phyloP scores from a whole-genome alignment of 2,113 vertebrate species.

The Elanoides forficatus region DNA sequence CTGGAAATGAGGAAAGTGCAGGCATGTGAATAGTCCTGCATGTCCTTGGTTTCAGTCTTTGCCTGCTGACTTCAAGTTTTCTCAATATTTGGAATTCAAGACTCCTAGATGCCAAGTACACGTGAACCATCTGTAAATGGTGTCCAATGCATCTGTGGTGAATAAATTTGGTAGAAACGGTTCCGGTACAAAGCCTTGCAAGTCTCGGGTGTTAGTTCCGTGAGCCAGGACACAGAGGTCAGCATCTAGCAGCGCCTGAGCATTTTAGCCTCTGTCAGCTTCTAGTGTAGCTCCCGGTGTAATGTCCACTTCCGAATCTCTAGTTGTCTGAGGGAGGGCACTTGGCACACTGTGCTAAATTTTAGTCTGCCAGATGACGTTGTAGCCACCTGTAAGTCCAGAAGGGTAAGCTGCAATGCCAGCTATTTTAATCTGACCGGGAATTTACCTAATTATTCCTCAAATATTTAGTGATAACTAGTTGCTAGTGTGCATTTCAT shows the following conservation, averaged over 20 bases:
- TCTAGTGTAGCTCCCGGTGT: not conserved
- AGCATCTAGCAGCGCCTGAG: not conserved
- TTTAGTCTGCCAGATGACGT: not conserved
- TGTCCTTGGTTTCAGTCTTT: not conserved
- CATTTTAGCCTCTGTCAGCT: fast-evolving
- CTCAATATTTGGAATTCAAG: not conserved
- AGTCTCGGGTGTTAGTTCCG: not conserved
- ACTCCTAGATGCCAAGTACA: fast-evolving
- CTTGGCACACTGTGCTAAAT: not conserved
- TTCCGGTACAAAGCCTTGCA: not conserved
- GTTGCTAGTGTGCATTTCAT: fast-evolving
- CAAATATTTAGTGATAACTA: not conserved
- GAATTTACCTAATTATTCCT: not conserved
- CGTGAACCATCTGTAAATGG: not conserved
- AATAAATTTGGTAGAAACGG: fast-evolving
- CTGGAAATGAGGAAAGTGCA: not conserved
- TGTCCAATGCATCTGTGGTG: fast-evolving
- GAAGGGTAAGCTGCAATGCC: not conserved
- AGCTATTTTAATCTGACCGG: not conserved
- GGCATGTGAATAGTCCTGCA: fast-evolving
- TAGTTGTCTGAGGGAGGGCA: not conserved
- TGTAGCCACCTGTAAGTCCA: not conserved
- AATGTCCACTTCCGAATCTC: fast-evolving
- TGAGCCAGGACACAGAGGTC: too few species aligned
- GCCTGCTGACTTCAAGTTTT: not conserved